Base-by-base conservation (phyloP, 2,888 invertebrate genomes). In the Lumbricus terrestris region DNA sequence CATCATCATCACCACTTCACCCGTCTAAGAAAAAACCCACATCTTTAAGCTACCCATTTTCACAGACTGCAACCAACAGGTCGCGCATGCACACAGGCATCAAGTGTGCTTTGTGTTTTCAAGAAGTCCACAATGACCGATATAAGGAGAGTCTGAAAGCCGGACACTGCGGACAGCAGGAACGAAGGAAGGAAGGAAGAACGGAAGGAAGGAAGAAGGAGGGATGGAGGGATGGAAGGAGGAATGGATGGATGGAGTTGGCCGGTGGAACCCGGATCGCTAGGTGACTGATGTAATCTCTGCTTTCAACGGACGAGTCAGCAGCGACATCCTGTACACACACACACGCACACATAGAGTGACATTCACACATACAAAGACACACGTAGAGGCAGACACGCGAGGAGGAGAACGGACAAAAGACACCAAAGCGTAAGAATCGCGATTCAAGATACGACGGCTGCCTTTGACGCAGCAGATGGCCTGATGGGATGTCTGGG, bases 51-150 rank as follows among this genome's bases (percentile, higher is more conserved):
- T 0, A 69, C 69, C 29, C 3, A 6, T n/a, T 8, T n/a, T n/a
- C n/a, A 69, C 69, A n/a, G n/a, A 69, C 69, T n/a, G 69, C 69
- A 69, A n/a, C 69, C 69, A 69, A 69, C 69, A 69, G 69, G 69
- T 69, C 29, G 69, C 69, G 69, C n/a, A 0, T n/a, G 69, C n/a
- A 0, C 69, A 69, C n/a, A 29, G 69, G 69, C 8, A 8, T 69
- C 69, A n/a, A 1, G 69, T 69, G 6, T n/a, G n/a, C 8, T 54
- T 0, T 1, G 8, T 8, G 69, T 69, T 69, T 29, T 6, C 11
- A 29, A 69, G 69, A 69, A 8, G n/a, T 69, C 69, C 69, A 29
- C 69, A n/a, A n/a, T 69, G 69, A n/a, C 69, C 69, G 69, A n/a
- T 69, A n/a, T 29, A 69, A 69, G 69, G 69, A 69, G 69, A 69